phyloP scores from a whole-genome alignment of 2,888 invertebrate genomes.

The Eurois occulta region DNA sequence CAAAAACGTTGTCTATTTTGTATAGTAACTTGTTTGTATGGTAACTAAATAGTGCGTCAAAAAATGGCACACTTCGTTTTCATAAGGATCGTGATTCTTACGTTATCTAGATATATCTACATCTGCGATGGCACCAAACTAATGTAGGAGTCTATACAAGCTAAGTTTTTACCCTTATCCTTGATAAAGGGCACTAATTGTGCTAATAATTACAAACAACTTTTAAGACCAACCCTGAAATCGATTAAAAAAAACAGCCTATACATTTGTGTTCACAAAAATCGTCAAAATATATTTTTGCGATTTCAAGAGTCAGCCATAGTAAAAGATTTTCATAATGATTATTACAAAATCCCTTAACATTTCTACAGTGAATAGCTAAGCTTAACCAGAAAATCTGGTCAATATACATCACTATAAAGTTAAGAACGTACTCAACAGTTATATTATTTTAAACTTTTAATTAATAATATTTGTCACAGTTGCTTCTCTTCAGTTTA shows the following conservation, averaged over 20 bases:
- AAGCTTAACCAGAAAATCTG: constrained; percentile 2
- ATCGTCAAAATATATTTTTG: not conserved
- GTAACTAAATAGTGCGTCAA: not conserved
- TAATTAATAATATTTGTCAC: constrained; percentile 27
- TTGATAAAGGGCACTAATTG: not conserved
- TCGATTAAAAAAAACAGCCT: not conserved
- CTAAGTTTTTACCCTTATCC: not conserved
- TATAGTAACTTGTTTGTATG: too few relatives aligned
- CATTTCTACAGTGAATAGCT: constrained; percentile 13
- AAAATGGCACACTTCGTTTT: not conserved
- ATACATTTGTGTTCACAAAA: not conserved
- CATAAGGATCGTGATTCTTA: not conserved
- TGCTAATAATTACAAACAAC: not conserved
- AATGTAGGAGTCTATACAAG: constrained; percentile 2
- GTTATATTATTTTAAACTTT: constrained; percentile 6
- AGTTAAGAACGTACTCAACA: constrained; percentile 35
- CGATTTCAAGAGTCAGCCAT: not conserved
- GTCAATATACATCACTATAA: constrained; percentile 19
- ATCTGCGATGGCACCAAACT: constrained; percentile 1
- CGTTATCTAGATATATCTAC: not conserved
- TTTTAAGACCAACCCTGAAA: not conserved
- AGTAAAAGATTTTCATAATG: not conserved
- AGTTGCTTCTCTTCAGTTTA: constrained; percentile 23
- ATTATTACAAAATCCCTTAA: not conserved
- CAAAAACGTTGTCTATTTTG: not conserved